Evolutionary conservation across 1,140 invertebrate species (phyloP).

Genomic region (Adelges cooleyi): DNA sequence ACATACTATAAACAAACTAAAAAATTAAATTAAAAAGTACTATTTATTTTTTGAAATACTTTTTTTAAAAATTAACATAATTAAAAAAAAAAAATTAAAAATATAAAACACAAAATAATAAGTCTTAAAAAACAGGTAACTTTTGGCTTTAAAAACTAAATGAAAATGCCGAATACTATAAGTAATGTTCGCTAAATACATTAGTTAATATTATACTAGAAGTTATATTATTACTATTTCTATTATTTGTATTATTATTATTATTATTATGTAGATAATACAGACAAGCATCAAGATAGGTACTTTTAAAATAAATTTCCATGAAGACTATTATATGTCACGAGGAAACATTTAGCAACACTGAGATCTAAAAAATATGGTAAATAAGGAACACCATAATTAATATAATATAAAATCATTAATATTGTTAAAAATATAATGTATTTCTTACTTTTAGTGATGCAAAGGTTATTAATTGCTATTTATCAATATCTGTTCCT

Average conservation of each 20-base stretch:
- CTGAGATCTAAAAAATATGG: constrained; percentile 6
- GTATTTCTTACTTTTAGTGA: constrained; percentile 14
- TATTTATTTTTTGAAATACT: background rate
- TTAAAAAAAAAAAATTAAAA: constrained; percentile 12
- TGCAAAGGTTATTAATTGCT: constrained; percentile 27
- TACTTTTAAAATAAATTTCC: constrained; percentile 24
- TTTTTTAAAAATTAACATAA: background rate
- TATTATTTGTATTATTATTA: constrained; percentile 8
- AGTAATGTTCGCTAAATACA: constrained; percentile 11
- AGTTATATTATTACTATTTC: constrained; percentile 5
- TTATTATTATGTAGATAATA: constrained; percentile 16
- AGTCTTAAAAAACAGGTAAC: constrained; percentile 24
- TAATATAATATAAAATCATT: background rate
- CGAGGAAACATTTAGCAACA: constrained; percentile 26
- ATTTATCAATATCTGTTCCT: constrained; percentile 19
- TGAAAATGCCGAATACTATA: constrained; percentile 19
- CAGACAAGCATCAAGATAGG: constrained; percentile 23
- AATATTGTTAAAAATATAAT: no score
- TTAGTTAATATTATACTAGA: constrained; percentile 11
- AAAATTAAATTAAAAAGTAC: background rate
- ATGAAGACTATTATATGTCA: constrained; percentile 26
- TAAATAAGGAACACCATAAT: background rate
- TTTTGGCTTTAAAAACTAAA: constrained; percentile 1
- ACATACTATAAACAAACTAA: background rate
- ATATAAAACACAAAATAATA: constrained; percentile 19